phyloP scores from a whole-genome alignment of 2,113 vertebrate species.

The Mola mola region DNA sequence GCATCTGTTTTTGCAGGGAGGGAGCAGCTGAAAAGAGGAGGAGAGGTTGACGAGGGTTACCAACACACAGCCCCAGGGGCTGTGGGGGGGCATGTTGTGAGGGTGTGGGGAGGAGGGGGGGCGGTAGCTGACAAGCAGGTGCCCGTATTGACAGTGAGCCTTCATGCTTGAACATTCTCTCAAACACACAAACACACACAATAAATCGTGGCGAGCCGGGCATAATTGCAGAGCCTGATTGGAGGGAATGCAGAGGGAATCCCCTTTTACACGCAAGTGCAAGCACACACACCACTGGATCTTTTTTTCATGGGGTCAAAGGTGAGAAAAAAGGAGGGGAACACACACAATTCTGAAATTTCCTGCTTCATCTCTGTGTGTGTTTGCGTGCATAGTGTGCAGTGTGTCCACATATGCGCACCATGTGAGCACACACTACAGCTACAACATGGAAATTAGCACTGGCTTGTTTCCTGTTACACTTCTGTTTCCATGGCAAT shows the following conservation, averaged over 20 bases:
- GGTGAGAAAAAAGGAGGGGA: conserved; percentile 46
- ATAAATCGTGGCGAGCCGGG: conserved; percentile 31
- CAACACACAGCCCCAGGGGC: conserved; percentile 78
- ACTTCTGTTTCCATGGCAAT: not conserved
- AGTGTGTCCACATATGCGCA: conserved; percentile 29
- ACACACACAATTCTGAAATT: conserved; percentile 48
- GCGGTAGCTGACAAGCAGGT: conserved; percentile 80
- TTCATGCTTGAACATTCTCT: conserved; percentile 41
- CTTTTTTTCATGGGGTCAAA: conserved; percentile 62
- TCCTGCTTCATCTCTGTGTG: conserved; percentile 42
- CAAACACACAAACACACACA: conserved; percentile 34
- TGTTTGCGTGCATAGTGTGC: conserved; percentile 21
- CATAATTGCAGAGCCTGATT: conserved; percentile 74
- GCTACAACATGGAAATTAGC: not conserved
- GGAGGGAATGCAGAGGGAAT: conserved; percentile 71
- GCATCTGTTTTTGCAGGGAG: conserved; percentile 78
- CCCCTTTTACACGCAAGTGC: conserved; percentile 56
- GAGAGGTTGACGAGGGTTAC: conserved; percentile 76
- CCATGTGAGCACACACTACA: conserved; percentile 27
- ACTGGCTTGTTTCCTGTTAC: not conserved
- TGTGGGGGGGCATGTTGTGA: conserved; percentile 32
- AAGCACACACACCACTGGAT: conserved; percentile 34
- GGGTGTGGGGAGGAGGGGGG: not conserved
- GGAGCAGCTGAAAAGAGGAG: conserved; percentile 72
- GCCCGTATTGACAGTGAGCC: conserved; percentile 70